These are phyloP conservation scores for Setophaga kirtlandii DNA, from an alignment of 2,113 vertebrate species.

Conservation along the genomic window DNA sequence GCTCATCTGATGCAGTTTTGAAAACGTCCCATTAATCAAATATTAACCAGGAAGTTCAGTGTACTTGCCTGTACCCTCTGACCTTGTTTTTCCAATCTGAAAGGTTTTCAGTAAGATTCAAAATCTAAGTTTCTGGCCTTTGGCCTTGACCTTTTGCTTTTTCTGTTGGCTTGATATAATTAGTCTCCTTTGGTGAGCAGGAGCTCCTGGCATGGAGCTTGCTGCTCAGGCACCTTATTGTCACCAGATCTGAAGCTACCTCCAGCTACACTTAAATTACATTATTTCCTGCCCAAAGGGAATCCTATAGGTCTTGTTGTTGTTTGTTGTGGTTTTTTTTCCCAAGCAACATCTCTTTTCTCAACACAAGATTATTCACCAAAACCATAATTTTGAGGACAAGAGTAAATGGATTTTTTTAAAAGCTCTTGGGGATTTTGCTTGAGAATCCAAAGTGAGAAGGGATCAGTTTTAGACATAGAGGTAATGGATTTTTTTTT, in stretches of 20 bases:
- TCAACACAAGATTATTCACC: neutral
- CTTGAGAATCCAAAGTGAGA: neutral
- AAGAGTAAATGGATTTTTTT: neutral
- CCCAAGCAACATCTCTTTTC: neutral
- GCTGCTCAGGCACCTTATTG: neutral
- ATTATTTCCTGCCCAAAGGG: neutral
- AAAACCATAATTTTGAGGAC: neutral
- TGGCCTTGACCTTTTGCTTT: slow-evolving; percentile 8
- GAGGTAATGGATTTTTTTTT: neutral
- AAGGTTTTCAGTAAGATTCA: neutral
- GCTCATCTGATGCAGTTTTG: neutral
- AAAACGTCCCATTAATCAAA: neutral
- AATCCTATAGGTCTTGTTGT: neutral
- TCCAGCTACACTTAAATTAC: slow-evolving; percentile 18
- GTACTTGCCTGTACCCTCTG: neutral
- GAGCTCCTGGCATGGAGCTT: neutral
- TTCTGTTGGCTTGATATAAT: neutral
- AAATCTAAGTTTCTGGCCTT: neutral
- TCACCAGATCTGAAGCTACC: neutral
- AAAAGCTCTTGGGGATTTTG: neutral
- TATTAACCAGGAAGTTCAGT: neutral
- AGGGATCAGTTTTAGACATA: neutral
- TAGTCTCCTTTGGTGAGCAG: neutral
- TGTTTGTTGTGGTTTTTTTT: neutral
- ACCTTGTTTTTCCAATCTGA: neutral